Conservation (phyloP, 2,797 vertebrate species). For the Hoplostethus mediterraneus region DNA sequence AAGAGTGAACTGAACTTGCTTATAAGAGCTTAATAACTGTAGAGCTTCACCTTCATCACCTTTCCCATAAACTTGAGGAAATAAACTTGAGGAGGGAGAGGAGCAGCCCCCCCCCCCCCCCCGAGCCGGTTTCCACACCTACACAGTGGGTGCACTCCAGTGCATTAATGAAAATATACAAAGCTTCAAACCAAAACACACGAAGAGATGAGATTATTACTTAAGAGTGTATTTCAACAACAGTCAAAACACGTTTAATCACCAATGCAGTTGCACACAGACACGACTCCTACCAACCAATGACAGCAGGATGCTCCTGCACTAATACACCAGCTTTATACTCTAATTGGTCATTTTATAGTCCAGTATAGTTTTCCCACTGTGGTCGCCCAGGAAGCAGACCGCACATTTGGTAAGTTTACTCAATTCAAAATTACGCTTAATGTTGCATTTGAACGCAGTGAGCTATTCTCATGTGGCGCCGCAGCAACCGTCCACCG, state of each 20-base stretch:
- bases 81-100: conserved; percentile 59
- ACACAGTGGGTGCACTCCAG: conserved; percentile 19
- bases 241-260: conserved; percentile 24
- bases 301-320: conserved; percentile 55
- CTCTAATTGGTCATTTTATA: conserved; percentile 67
- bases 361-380: conserved; percentile 50
- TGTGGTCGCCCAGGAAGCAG: conserved; percentile 45
- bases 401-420: conserved; percentile 26
- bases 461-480: conserved; percentile 8
- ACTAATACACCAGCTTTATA: conserved; percentile 55
- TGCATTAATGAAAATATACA: conserved; percentile 62
- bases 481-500: conserved; percentile 2
- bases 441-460: conserved; percentile 32
- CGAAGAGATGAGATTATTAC: conserved; percentile 50
- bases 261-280: conserved; percentile 14
- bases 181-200: conserved; percentile 55
- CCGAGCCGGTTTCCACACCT: conserved; percentile 60
- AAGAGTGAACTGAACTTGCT: conserved; percentile 19
- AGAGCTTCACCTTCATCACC: conserved; percentile 56
- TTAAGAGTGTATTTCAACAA: conserved; percentile 44
- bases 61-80: conserved; percentile 57
- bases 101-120: conserved; percentile 35
- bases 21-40: conserved; percentile 32
- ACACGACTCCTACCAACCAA: conserved; percentile 28
- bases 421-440: conserved; percentile 38